These are phyloP conservation scores for Ibycter americanus DNA, from an alignment of 2,797 vertebrate genomes.

Conservation along the genomic window DNA sequence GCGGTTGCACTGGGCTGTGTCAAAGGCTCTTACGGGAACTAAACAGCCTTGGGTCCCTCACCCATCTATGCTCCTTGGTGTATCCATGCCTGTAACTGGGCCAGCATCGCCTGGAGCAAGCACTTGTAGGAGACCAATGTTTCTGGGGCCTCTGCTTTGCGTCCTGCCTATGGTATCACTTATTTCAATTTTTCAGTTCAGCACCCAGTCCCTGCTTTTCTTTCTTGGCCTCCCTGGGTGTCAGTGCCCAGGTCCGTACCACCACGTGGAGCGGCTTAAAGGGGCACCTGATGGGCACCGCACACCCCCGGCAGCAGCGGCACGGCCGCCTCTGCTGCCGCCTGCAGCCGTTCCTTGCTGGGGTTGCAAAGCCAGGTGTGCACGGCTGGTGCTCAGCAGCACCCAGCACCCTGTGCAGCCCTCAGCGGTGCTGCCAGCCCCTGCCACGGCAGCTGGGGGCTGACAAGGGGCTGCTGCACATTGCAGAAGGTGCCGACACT, in stretches of 20 bases:
- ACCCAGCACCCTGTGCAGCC: not conserved
- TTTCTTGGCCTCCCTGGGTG: not conserved
- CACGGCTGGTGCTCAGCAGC: fast-evolving
- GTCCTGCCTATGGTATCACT: not conserved
- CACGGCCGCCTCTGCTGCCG: not conserved
- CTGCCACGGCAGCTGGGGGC: fast-evolving
- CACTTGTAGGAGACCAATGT: not conserved
- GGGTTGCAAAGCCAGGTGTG: fast-evolving
- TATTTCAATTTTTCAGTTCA: not conserved
- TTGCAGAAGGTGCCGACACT: not conserved
- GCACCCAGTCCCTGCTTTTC: not conserved
- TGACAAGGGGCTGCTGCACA: fast-evolving
- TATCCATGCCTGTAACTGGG: fast-evolving
- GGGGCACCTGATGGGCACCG: fast-evolving
- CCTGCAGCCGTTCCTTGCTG: not conserved
- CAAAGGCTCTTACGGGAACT: not conserved
- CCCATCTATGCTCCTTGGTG: not conserved
- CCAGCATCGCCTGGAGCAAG: not conserved
- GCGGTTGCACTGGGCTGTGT: not conserved
- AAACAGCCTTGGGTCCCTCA: not conserved
- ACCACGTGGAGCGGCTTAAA: fast-evolving
- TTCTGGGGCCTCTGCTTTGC: not conserved
- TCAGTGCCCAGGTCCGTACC: not conserved
- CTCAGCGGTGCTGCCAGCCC: fast-evolving
- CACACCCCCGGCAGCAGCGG: fast-evolving